phyloP scores from a whole-genome alignment of 2,797 vertebrate genomes.

The Meda fulgida region DNA sequence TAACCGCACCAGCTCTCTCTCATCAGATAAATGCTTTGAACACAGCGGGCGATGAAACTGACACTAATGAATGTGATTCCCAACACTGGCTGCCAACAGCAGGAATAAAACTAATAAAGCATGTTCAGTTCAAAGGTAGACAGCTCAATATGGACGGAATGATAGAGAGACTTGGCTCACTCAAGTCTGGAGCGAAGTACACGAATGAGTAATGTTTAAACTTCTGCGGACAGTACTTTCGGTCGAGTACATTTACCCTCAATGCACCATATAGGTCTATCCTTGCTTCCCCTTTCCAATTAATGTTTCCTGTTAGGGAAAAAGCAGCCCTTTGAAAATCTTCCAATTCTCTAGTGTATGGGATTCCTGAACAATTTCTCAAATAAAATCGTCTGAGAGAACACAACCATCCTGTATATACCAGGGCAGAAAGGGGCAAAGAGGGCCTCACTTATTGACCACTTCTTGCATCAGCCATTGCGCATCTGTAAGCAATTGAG shows the following conservation, averaged over 20 bases:
- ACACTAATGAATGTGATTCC: conserved; percentile 76
- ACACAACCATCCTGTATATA: background rate
- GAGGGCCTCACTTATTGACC: conserved; percentile 41
- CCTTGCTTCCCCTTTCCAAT: conserved; percentile 8
- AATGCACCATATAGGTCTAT: background rate
- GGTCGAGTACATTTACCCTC: background rate
- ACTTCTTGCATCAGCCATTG: conserved; percentile 42
- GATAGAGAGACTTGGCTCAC: conserved; percentile 60
- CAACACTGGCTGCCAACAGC: conserved; percentile 69
- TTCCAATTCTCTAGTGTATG: conserved; percentile 16
- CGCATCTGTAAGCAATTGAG: conserved; percentile 35
- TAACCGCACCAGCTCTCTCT: conserved; percentile 64
- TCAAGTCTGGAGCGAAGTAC: conserved; percentile 48
- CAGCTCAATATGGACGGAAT: conserved; percentile 60
- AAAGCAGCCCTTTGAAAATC: conserved; percentile 13
- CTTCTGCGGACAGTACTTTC: conserved; percentile 24
- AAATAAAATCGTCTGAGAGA: conserved; percentile 5
- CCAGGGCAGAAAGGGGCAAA: conserved; percentile 28
- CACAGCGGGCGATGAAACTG: conserved; percentile 70
- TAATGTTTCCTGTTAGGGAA: conserved; percentile 18
- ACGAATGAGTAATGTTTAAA: conserved; percentile 49
- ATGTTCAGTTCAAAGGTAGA: conserved; percentile 59
- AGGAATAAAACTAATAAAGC: conserved; percentile 70
- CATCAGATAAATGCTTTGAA: conserved; percentile 70
- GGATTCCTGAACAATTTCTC: conserved; percentile 30